A percentile compares a stretch with the other conserved stretches of the same genome.
These are phyloP conservation scores for Podargus strigoides DNA, from an alignment of 2,797 vertebrate genomes.

Conservation along the genomic window DNA sequence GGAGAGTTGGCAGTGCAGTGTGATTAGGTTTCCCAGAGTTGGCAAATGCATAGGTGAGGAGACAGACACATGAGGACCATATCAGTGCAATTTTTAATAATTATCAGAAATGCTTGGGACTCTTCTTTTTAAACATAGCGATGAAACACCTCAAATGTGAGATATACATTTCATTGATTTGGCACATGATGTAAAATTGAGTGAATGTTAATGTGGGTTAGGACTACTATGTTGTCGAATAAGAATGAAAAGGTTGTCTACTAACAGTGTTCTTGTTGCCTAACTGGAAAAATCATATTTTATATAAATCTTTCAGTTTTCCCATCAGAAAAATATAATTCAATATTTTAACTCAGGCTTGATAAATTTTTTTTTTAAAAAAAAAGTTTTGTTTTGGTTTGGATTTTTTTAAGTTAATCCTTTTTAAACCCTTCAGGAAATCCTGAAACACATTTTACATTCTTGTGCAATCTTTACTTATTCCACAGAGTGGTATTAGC, in stretches of 20 bases:
- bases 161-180: neutral
- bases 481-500: neutral
- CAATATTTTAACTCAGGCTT: neutral
- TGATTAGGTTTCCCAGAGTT: slow-evolving; percentile 29
- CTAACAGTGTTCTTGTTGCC: neutral
- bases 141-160: slow-evolving; percentile 40
- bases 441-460: neutral
- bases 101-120: neutral
- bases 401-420: neutral
- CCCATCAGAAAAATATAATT: neutral
- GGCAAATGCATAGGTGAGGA: neutral
- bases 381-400: neutral
- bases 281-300: neutral
- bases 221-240: neutral
- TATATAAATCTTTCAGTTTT: neutral
- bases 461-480: neutral
- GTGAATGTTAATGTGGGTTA: neutral
- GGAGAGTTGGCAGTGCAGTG: neutral
- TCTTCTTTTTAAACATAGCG: neutral
- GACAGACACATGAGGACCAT: neutral
- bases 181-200: neutral
- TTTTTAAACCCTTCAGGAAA: neutral
- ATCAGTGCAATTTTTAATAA: slow-evolving; percentile 27
- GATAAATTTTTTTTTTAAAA: neutral
- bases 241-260: neutral